phyloP scores from a whole-genome alignment of 2,113 vertebrate genomes.

The Notothenia rossii region DNA sequence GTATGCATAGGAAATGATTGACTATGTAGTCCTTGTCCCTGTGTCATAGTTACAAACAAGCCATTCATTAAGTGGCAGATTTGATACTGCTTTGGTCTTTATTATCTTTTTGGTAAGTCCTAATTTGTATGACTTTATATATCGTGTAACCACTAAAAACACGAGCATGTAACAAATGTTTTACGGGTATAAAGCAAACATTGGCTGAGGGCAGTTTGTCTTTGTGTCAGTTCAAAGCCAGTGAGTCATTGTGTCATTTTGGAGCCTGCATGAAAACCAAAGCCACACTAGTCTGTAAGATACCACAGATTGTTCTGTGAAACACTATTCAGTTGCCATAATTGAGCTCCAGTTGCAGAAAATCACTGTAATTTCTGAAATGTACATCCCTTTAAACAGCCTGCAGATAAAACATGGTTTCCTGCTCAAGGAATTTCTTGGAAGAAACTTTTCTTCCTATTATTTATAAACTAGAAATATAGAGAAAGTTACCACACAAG shows the following conservation, averaged over 20 bases:
- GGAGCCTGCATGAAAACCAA: conserved; percentile 56
- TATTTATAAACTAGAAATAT: neutral
- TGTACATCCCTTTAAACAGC: neutral
- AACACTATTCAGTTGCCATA: conserved; percentile 26
- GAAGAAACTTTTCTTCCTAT: neutral
- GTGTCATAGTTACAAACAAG: neutral
- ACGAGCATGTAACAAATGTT: conserved; percentile 46
- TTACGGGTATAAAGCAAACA: conserved; percentile 56
- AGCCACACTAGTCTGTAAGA: conserved; percentile 43
- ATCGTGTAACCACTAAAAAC: conserved; percentile 32
- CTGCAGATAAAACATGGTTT: conserved; percentile 5
- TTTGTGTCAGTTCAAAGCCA: conserved; percentile 56
- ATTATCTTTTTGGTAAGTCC: neutral
- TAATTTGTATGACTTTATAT: conserved; percentile 8
- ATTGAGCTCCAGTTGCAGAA: conserved; percentile 30
- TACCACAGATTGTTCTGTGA: conserved; percentile 14
- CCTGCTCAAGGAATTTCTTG: neutral
- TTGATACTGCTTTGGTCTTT: neutral
- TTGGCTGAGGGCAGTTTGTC: conserved; percentile 41
- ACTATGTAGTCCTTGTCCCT: neutral
- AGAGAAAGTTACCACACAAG: neutral
- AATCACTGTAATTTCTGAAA: conserved; percentile 24
- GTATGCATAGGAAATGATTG: neutral
- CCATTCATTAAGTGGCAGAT: neutral
- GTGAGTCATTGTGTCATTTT: conserved; percentile 36